These are phyloP conservation scores for Lethenteron camtschaticum DNA, from an alignment of 2,113 vertebrate species.

Conservation along the genomic window DNA sequence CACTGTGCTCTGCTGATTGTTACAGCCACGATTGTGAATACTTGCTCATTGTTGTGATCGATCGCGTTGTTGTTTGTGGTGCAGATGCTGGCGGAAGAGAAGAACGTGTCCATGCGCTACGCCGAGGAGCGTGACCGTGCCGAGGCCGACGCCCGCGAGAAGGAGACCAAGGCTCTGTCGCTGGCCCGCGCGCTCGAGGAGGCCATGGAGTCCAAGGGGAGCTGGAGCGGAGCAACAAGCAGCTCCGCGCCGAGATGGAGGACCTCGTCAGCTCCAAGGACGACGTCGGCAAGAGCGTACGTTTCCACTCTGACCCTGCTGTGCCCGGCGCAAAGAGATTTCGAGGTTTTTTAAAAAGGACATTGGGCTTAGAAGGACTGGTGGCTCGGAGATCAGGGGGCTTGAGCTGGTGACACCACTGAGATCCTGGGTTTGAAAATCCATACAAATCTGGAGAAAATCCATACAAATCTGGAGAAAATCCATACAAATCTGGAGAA, in stretches of 20 bases:
- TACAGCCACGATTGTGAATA: neutral
- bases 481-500: too few relatives aligned
- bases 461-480: too few relatives aligned
- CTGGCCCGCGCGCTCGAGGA: constrained; percentile 56
- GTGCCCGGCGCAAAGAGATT: too few relatives aligned
- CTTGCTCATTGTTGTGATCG: neutral
- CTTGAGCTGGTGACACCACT: too few relatives aligned
- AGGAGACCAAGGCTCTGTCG: constrained; percentile 39
- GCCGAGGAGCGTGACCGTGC: constrained; percentile 37
- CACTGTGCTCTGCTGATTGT: neutral
- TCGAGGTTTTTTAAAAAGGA: too few relatives aligned
- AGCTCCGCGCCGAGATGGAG: constrained; percentile 75
- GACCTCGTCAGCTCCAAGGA: constrained; percentile 93
- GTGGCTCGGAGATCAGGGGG: too few relatives aligned
- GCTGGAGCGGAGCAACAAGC: constrained; percentile 64
- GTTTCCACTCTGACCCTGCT: constrained; percentile 11
- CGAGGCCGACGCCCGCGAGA: constrained; percentile 44
- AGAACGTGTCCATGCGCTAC: constrained; percentile 35
- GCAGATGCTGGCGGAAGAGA: constrained; percentile 41
- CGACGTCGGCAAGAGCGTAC: constrained; percentile 82
- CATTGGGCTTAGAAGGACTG: too few relatives aligned
- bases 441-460: too few relatives aligned
- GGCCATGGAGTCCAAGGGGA: constrained; percentile 54
- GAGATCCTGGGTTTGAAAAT: too few relatives aligned
- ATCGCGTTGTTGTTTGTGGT: constrained; percentile 7